Evolutionary conservation across 1,140 invertebrate species (phyloP).

Genomic region (Charaxes varanes): DNA sequence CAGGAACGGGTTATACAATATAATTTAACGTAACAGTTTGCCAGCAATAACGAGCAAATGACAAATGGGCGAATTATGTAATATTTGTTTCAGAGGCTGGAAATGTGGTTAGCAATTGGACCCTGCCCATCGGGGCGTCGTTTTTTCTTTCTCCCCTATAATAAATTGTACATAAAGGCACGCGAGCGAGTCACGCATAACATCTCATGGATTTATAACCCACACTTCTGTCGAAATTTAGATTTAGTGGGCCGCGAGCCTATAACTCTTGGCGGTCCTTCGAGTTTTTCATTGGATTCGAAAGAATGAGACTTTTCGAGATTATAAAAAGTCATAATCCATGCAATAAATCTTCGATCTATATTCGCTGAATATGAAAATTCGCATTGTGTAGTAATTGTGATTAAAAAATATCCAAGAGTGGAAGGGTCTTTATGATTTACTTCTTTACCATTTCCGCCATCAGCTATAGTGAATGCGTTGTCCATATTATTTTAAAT

Average conservation of each 20-base stretch:
- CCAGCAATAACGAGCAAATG: slow-evolving; percentile 9
- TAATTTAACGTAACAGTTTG: background rate
- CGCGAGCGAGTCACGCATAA: slow-evolving; percentile 61
- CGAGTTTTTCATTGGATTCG: slow-evolving; percentile 34
- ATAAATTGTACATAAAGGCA: slow-evolving; percentile 63
- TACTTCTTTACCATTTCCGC: background rate
- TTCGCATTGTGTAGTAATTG: no score
- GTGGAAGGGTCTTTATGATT: no score
- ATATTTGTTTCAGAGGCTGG: slow-evolving; percentile 22
- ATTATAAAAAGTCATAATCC: slow-evolving; percentile 25
- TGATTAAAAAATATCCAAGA: no score
- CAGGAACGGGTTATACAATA: background rate
- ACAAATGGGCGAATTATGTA: slow-evolving; percentile 22
- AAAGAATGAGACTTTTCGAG: slow-evolving; percentile 31
- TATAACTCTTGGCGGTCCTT: slow-evolving; percentile 44
- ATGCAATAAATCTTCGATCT: slow-evolving; percentile 3
- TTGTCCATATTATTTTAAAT: no score
- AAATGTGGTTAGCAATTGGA: slow-evolving; percentile 37
- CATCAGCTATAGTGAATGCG: no score
- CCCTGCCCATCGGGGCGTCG: slow-evolving; percentile 32
- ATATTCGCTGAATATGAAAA: no score
- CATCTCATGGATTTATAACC: slow-evolving; percentile 65
- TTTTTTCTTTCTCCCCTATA: slow-evolving; percentile 47
- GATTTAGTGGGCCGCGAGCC: slow-evolving; percentile 51
- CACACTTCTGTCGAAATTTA: slow-evolving; percentile 68